These are phyloP conservation scores for Monomorium pharaonis DNA, from an alignment of 1,140 invertebrate genomes.

Conservation along the genomic window DNA sequence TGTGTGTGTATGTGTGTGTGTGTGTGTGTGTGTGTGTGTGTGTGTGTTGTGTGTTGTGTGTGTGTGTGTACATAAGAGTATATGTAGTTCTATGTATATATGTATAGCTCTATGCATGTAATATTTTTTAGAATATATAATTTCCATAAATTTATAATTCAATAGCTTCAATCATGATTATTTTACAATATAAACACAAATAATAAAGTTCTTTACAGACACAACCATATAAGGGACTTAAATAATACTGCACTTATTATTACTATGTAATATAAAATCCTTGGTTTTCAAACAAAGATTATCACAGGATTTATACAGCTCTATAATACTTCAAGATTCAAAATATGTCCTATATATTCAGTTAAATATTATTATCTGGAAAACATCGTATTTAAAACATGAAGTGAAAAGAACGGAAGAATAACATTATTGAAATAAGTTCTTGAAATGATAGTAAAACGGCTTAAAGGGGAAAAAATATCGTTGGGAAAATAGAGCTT, in stretches of 20 bases:
- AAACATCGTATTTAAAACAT: background rate
- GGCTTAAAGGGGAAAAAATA: slow-evolving; percentile 21
- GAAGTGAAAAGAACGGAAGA: background rate
- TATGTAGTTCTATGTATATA: background rate
- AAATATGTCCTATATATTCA: background rate
- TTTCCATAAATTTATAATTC: background rate
- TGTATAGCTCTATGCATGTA: background rate
- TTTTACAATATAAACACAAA: background rate
- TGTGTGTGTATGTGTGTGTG: too few species aligned
- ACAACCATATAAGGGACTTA: background rate
- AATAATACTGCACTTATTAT: background rate
- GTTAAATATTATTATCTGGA: background rate
- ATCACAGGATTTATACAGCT: background rate
- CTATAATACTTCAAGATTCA: background rate
- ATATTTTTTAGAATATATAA: background rate
- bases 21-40: too few species aligned
- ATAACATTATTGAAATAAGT: slow-evolving; percentile 4
- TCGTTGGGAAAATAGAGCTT: slow-evolving; percentile 16
- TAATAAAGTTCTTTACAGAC: background rate
- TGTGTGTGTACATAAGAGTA: too few species aligned
- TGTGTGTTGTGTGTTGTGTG: too few species aligned
- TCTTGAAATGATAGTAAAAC: slow-evolving; percentile 14
- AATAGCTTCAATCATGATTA: background rate
- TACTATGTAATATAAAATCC: background rate
- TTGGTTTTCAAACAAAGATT: background rate